Conservation (phyloP, 2,113 vertebrate species). For the Rhynchomys soricoides region DNA sequence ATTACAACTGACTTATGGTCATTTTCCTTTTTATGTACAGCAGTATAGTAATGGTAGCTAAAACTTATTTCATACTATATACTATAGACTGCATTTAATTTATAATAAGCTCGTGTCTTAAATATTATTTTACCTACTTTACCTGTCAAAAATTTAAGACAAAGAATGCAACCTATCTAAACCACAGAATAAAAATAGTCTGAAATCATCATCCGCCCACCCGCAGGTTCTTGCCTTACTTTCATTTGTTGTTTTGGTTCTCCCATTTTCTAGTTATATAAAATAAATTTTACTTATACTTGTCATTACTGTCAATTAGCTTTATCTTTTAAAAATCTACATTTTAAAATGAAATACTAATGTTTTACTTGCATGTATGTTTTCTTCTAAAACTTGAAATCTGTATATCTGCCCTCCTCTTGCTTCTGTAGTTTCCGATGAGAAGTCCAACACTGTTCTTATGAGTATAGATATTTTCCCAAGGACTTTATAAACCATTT, state of each 20-base stretch:
- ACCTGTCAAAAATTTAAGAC: background rate
- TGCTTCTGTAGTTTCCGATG: background rate
- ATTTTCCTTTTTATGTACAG: background rate
- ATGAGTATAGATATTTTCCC: background rate
- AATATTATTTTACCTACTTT: background rate
- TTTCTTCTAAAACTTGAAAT: background rate
- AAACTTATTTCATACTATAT: background rate
- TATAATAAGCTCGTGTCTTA: background rate
- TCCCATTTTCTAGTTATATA: background rate
- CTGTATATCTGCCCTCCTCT: background rate
- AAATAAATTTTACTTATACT: background rate
- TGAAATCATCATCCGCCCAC: background rate
- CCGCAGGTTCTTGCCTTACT: background rate
- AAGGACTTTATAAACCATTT: background rate
- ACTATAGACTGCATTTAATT: background rate
- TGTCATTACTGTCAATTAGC: background rate
- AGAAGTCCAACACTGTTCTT: background rate
- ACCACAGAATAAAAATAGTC: background rate
- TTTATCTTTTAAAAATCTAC: background rate
- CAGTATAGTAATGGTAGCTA: background rate
- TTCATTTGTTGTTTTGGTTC: background rate
- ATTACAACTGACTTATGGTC: background rate
- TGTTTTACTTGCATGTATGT: background rate
- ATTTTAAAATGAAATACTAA: background rate
- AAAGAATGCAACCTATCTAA: background rate